phyloP scores from a whole-genome alignment of 2,888 invertebrate genomes.

The Zelleria hepariella region DNA sequence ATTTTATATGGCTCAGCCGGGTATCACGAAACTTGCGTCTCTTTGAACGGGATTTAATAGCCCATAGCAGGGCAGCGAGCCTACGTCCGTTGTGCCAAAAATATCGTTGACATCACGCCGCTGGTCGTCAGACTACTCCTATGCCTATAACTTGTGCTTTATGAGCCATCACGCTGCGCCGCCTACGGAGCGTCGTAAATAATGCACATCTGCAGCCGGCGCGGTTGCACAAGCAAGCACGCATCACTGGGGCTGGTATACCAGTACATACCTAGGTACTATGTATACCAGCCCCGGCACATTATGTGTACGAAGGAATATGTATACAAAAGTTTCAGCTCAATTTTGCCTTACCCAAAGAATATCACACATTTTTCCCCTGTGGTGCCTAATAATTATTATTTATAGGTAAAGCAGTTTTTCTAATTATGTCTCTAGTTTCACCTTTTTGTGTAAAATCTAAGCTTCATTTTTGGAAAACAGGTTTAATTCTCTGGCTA shows the following conservation, averaged over 20 bases:
- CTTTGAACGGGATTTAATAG: conserved; percentile 22
- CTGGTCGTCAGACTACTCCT: conserved; percentile 27
- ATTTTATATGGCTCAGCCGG: background rate
- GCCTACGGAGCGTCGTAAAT: conserved; percentile 45
- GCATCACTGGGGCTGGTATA: too few species aligned
- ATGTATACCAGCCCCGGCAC: background rate
- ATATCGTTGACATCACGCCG: conserved; percentile 48
- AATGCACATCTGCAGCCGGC: conserved; percentile 8
- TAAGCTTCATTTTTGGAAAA: too few species aligned
- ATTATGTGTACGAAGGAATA: background rate
- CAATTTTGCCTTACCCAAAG: too few species aligned
- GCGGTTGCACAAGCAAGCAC: background rate
- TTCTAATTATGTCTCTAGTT: too few species aligned
- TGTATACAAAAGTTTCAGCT: background rate
- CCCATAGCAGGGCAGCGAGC: conserved; percentile 34
- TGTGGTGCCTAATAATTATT: too few species aligned
- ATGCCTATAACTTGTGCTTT: conserved; percentile 44
- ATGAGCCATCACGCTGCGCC: conserved; percentile 57
- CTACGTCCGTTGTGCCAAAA: conserved; percentile 41
- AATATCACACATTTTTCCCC: too few species aligned
- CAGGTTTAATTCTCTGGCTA: too few species aligned
- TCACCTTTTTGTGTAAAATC: too few species aligned
- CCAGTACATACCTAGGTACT: too few species aligned
- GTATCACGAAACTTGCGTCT: background rate
- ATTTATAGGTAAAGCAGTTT: too few species aligned